Evolutionary conservation across 2,888 invertebrate species (phyloP).

Genomic region (Synergus itoensis): DNA sequence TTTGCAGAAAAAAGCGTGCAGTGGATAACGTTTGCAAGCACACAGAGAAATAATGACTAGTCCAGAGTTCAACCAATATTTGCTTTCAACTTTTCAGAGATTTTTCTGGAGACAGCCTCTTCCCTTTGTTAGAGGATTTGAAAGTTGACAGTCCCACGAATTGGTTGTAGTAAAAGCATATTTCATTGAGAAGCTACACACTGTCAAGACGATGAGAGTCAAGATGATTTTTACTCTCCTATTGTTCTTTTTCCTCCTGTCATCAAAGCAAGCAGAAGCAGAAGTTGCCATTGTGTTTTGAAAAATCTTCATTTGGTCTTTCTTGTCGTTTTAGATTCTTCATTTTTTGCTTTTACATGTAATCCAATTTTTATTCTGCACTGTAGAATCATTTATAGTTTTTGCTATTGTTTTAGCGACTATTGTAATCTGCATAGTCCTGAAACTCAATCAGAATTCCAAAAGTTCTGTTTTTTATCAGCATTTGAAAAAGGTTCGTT

Average conservation of each 20-base stretch:
- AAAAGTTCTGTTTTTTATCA: not conserved
- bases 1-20: slow-evolving; percentile 53
- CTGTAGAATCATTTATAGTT: not conserved
- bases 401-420: not conserved
- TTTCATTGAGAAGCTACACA: slow-evolving; percentile 4
- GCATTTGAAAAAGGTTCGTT: not conserved
- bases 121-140: slow-evolving; percentile 61
- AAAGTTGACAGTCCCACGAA: slow-evolving; percentile 50
- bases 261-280: not conserved
- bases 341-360: not conserved
- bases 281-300: not conserved
- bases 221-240: slow-evolving; percentile 17
- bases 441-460: not conserved
- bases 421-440: not conserved
- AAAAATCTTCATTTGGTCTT: not conserved
- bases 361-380: not conserved
- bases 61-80: slow-evolving; percentile 77
- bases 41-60: slow-evolving; percentile 74
- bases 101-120: slow-evolving; percentile 54
- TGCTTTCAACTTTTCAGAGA: slow-evolving; percentile 70
- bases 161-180: slow-evolving; percentile 29
- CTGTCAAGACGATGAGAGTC: not conserved
- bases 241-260: not conserved
- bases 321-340: not conserved
- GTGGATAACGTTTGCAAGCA: slow-evolving; percentile 50